These are phyloP conservation scores for Hippocampus barbouri DNA, from an alignment of 2,113 vertebrate species.

Conservation along the genomic window DNA sequence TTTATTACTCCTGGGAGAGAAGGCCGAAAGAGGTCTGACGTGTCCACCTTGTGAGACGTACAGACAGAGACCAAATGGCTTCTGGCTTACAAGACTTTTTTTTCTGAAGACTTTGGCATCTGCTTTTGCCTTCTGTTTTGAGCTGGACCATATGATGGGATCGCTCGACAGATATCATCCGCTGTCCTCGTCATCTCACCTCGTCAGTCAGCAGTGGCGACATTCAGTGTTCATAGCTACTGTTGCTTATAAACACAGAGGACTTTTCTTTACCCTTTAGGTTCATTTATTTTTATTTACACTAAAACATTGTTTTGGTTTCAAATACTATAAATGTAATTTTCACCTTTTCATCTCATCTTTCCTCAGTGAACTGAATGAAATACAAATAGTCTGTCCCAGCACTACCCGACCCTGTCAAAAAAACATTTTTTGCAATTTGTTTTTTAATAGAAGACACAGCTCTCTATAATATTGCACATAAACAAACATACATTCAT, in stretches of 20 bases:
- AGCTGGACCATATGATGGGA: slow-evolving; percentile 38
- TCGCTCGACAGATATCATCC: slow-evolving; percentile 27
- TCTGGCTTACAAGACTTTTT: slow-evolving; percentile 12
- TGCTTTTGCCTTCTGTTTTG: slow-evolving; percentile 56
- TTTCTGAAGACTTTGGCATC: slow-evolving; percentile 18
- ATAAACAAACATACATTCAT: no score
- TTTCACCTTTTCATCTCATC: no score
- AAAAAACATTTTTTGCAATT: no score
- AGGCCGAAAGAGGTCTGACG: slow-evolving; percentile 13
- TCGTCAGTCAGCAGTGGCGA: slow-evolving; percentile 42
- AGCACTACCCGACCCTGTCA: no score
- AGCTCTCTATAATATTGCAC: no score
- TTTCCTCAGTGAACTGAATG: no score
- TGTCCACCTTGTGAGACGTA: slow-evolving; percentile 12
- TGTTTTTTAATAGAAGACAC: no score
- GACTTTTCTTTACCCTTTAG: slow-evolving; percentile 17
- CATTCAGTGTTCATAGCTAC: slow-evolving; percentile 63
- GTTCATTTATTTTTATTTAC: no score
- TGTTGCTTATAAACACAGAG: slow-evolving; percentile 70
- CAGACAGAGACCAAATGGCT: slow-evolving; percentile 10
- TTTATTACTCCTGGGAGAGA: slow-evolving; percentile 47
- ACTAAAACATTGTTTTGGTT: no score
- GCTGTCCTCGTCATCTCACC: slow-evolving; percentile 44
- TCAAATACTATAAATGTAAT: no score
- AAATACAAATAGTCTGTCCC: no score